phyloP scores from a whole-genome alignment of 1,140 invertebrate genomes.

The Manduca sexta region DNA sequence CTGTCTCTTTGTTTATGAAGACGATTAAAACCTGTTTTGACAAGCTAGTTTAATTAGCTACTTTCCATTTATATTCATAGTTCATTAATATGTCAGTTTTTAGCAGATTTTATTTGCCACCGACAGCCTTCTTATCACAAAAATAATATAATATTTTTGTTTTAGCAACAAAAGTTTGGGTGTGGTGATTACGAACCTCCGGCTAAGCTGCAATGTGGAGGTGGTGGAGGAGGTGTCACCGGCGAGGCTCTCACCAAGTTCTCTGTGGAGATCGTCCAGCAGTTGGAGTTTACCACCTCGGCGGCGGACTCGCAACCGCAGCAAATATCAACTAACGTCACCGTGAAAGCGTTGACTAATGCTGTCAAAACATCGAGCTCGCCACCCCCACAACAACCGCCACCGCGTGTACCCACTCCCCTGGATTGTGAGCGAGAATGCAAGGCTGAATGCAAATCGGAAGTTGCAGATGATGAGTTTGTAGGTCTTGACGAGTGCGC shows the following conservation, averaged over 20 bases:
- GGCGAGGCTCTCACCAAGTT: constrained; percentile 84
- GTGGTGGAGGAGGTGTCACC: constrained; percentile 50
- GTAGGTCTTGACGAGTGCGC: constrained; percentile 87
- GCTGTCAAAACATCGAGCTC: constrained; percentile 85
- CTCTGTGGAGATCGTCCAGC: constrained; percentile 92
- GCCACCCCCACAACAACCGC: constrained; percentile 59
- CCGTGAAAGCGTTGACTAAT: constrained; percentile 89
- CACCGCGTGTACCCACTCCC: constrained; percentile 67
- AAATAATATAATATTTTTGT: too few relatives aligned
- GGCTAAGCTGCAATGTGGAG: constrained; percentile 82
- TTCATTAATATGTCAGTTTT: too few relatives aligned
- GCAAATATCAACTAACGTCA: constrained; percentile 94
- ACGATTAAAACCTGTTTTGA: too few relatives aligned
- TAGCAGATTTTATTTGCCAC: too few relatives aligned
- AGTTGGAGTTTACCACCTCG: constrained; percentile 89
- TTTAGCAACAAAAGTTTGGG: constrained; percentile 89
- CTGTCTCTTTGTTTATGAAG: too few relatives aligned
- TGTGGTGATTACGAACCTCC: constrained; percentile 87
- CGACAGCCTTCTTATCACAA: too few relatives aligned
- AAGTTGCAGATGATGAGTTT: constrained; percentile 86
- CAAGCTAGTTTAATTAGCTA: too few relatives aligned
- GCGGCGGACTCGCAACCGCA: constrained; percentile 88
- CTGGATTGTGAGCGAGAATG: constrained; percentile 73
- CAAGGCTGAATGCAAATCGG: constrained; percentile 86
- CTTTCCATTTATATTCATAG: too few relatives aligned